Evolutionary conservation across 2,113 vertebrate genomes (phyloP).

Genomic region (Lampris incognitus): DNA sequence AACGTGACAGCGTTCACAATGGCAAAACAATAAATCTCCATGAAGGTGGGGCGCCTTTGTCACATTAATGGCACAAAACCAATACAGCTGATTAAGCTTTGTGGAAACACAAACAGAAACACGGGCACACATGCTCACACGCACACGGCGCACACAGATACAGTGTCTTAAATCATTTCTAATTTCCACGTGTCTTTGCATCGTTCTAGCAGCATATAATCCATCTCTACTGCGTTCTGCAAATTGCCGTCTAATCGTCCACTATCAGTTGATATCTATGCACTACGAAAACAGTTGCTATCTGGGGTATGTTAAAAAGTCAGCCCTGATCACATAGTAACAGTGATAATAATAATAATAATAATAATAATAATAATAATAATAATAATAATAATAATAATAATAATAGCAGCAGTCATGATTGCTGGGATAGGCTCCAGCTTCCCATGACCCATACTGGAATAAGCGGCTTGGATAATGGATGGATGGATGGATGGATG

Average conservation of each 20-base stretch:
- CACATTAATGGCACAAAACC: conserved; percentile 34
- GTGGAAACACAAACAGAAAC: conserved; percentile 24
- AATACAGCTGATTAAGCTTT: conserved; percentile 55
- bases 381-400: no score
- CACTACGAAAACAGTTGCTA: conserved; percentile 61
- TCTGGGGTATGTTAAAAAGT: conserved; percentile 14
- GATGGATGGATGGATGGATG: no score
- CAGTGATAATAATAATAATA: no score
- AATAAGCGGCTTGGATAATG: no score
- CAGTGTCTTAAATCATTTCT: conserved; percentile 50
- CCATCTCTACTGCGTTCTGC: conserved; percentile 38
- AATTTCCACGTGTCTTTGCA: conserved; percentile 54
- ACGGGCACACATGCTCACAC: neutral
- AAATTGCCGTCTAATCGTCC: conserved; percentile 71
- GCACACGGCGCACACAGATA: conserved; percentile 7
- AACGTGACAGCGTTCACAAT: conserved; percentile 71
- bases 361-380: no score
- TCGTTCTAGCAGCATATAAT: conserved; percentile 41
- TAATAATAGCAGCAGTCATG: no score
- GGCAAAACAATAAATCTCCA: conserved; percentile 63
- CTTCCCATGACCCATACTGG: no score
- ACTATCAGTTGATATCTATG: conserved; percentile 74
- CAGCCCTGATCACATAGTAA: no score
- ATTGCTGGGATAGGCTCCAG: no score
- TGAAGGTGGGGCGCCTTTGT: conserved; percentile 43